Evolutionary conservation across 2,888 invertebrate species (phyloP).

Genomic region (Tubulanus polymorphus): DNA sequence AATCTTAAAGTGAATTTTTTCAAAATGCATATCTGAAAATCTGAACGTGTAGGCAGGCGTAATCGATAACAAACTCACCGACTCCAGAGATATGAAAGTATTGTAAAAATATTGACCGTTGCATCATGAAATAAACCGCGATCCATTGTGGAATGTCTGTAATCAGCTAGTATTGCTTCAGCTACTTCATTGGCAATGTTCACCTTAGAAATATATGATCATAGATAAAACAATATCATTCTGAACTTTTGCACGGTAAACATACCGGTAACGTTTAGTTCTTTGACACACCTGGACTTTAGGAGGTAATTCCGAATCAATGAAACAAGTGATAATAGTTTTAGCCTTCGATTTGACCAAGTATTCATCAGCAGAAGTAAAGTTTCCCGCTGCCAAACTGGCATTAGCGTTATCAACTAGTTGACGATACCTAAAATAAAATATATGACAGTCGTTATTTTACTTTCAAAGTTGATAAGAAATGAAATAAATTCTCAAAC

Average conservation of each 20-base stretch:
- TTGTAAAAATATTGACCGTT: background rate
- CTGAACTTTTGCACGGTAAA: background rate
- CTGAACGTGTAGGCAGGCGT: no score
- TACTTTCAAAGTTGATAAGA: no score
- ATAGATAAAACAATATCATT: background rate
- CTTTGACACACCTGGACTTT: slow-evolving; percentile 23
- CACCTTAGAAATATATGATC: slow-evolving; percentile 23
- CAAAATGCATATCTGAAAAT: no score
- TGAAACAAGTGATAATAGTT: slow-evolving; percentile 49
- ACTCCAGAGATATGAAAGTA: background rate
- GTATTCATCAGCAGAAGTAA: slow-evolving; percentile 39
- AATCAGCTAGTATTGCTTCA: slow-evolving; percentile 34
- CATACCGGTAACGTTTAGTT: background rate
- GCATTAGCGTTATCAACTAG: background rate
- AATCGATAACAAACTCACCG: background rate
- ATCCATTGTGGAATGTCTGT: background rate
- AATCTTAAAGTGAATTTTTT: no score
- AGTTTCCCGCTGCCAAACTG: slow-evolving; percentile 17
- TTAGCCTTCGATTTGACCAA: slow-evolving; percentile 41
- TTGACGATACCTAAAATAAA: background rate
- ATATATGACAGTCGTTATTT: no score
- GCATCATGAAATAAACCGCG: background rate
- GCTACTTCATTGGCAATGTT: slow-evolving; percentile 47
- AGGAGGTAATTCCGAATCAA: slow-evolving; percentile 49
- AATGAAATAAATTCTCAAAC: no score